Percentiles rank a stretch among this genome's conserved stretches.
phyloP scores from a whole-genome alignment of 2,888 invertebrate genomes.

The Maniola hyperantus region DNA sequence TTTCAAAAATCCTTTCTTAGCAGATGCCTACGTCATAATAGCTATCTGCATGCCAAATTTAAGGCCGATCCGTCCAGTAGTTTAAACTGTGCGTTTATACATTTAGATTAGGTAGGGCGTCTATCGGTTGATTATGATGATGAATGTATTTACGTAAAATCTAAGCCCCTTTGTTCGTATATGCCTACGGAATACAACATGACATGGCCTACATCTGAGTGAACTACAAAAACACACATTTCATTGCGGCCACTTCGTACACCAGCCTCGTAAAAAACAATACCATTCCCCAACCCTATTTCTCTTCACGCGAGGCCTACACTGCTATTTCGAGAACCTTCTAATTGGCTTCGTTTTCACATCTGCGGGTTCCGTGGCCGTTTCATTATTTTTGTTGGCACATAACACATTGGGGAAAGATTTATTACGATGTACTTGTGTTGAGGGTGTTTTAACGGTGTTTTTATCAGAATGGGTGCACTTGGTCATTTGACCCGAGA shows the following conservation, averaged over 20 bases:
- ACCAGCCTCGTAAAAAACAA: conserved; percentile 26
- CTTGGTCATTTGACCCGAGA: no score
- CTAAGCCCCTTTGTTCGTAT: background rate
- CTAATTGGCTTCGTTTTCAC: conserved; percentile 40
- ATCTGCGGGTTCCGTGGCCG: conserved; percentile 25
- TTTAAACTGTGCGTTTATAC: no score
- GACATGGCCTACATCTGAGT: conserved; percentile 19
- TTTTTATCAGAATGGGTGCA: no score
- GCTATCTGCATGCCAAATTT: no score
- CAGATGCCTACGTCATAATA: no score
- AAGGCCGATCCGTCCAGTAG: no score
- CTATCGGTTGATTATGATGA: no score
- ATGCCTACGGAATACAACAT: background rate
- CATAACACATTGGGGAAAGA: background rate
- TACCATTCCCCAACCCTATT: conserved; percentile 32
- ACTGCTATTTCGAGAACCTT: conserved; percentile 29
- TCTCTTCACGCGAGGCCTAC: conserved; percentile 24
- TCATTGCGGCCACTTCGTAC: conserved; percentile 20
- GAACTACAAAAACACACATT: conserved; percentile 10
- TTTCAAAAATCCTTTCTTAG: no score
- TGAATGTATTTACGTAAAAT: background rate
- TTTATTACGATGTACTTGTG: background rate
- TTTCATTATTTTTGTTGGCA: conserved; percentile 12
- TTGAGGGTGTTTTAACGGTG: background rate
- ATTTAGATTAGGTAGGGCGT: no score